Evolutionary conservation across 2,888 invertebrate species (phyloP).

Genomic region (Hydropsyche betteni): DNA sequence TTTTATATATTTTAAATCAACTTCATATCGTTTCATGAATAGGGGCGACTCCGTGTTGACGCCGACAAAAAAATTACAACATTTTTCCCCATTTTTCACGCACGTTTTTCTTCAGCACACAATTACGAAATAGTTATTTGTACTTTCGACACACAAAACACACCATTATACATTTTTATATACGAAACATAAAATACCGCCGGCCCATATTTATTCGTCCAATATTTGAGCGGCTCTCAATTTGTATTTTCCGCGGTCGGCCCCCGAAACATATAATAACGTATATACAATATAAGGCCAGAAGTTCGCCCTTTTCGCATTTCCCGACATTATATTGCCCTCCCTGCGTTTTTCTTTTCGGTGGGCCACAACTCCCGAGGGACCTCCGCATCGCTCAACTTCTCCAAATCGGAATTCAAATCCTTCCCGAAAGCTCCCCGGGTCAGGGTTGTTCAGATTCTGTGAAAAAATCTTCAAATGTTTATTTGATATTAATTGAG

Average conservation of each 20-base stretch:
- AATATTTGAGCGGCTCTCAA: slow-evolving; percentile 43
- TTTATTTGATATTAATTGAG: neutral
- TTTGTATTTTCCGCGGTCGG: slow-evolving; percentile 45
- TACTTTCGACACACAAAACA: too few species aligned
- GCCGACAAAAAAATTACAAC: too few species aligned
- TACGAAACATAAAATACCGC: too few species aligned
- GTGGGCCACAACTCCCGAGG: slow-evolving; percentile 50
- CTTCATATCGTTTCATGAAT: too few species aligned
- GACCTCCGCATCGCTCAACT: slow-evolving; percentile 52
- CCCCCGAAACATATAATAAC: neutral
- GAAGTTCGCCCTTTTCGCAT: slow-evolving; percentile 42
- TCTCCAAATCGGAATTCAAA: slow-evolving; percentile 52
- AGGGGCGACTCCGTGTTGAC: too few species aligned
- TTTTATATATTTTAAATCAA: too few species aligned
- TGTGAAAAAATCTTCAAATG: neutral
- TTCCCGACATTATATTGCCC: slow-evolving; percentile 44
- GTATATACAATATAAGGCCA: neutral
- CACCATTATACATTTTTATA: too few species aligned
- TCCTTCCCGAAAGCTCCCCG: slow-evolving; percentile 41
- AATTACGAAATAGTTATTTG: too few species aligned
- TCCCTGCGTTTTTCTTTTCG: slow-evolving; percentile 39
- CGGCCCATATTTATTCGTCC: neutral
- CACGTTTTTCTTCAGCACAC: too few species aligned
- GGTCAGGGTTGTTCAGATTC: slow-evolving; percentile 17
- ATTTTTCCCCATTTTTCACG: too few species aligned